Percentiles rank a stretch among this genome's conserved stretches.
These are phyloP conservation scores for Alentia gelatinosa DNA, from an alignment of 2,888 invertebrate genomes.

Conservation along the genomic window DNA sequence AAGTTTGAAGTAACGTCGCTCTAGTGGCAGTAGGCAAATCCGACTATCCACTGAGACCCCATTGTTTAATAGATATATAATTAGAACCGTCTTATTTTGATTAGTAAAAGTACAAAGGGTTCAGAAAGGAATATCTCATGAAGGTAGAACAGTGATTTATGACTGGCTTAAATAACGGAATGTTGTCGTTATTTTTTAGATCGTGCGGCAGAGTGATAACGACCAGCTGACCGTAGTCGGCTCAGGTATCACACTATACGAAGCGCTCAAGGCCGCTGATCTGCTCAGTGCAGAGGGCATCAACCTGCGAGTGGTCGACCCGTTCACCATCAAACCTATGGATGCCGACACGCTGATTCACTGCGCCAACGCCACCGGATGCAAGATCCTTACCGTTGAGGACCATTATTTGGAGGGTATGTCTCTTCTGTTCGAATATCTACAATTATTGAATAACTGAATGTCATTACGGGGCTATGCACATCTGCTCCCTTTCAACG, in stretches of 20 bases:
- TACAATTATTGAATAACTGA: no score
- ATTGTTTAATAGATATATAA: no score
- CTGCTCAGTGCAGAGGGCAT: conserved; percentile 86
- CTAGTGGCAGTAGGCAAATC: no score
- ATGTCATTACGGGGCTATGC: no score
- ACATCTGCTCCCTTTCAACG: no score
- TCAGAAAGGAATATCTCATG: no score
- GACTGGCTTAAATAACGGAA: neutral
- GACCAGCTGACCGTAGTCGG: conserved; percentile 94
- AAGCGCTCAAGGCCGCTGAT: conserved; percentile 92
- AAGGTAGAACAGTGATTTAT: no score
- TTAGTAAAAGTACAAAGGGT: no score
- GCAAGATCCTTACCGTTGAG: conserved; percentile 94
- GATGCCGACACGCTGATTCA: conserved; percentile 89
- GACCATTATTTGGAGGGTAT: conserved; percentile 96
- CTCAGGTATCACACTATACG: conserved; percentile 95
- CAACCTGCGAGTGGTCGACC: conserved; percentile 92
- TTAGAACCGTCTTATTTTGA: no score
- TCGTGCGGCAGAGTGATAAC: conserved; percentile 87
- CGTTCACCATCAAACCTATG: conserved; percentile 97
- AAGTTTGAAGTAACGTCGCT: no score
- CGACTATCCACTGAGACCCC: no score
- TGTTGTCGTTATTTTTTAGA: conserved; percentile 77
- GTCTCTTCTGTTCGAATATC: conserved; percentile 27
- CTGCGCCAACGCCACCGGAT: conserved; percentile 90